phyloP scores from a whole-genome alignment of 2,888 invertebrate genomes.

The Nemotelus nigrinus region DNA sequence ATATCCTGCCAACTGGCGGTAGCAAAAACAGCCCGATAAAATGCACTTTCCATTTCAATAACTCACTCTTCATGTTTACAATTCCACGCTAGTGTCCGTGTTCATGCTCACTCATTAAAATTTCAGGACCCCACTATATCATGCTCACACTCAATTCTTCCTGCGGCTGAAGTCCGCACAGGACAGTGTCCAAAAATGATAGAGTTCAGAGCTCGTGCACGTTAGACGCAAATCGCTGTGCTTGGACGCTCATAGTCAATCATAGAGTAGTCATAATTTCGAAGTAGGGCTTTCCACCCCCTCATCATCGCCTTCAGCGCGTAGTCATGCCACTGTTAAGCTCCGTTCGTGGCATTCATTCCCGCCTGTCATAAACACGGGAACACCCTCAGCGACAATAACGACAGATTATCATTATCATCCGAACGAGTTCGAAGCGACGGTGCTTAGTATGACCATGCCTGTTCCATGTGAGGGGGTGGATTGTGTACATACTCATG shows the following conservation, averaged over 20 bases:
- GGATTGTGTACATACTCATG: constrained; percentile 33
- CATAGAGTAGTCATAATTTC: constrained; percentile 38
- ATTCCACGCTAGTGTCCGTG: neutral
- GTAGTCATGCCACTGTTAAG: neutral
- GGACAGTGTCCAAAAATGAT: constrained; percentile 39
- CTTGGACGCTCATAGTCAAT: constrained; percentile 35
- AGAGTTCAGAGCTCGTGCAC: constrained; percentile 23
- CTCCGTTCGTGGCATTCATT: constrained; percentile 18
- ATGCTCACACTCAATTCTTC: constrained; percentile 37
- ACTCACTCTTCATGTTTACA: neutral
- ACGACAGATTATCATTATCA: constrained; percentile 43
- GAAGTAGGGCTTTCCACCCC: constrained; percentile 14
- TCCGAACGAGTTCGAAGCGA: constrained; percentile 29
- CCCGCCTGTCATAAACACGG: constrained; percentile 40
- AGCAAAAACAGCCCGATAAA: neutral
- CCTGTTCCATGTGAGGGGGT: constrained; percentile 34
- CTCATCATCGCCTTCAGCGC: neutral
- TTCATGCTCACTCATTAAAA: constrained; percentile 32
- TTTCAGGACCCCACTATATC: constrained; percentile 32
- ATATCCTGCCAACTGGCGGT: too few species aligned
- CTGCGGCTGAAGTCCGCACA: neutral
- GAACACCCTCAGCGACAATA: constrained; percentile 43
- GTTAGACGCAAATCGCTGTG: constrained; percentile 23
- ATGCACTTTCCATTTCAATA: constrained; percentile 39
- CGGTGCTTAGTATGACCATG: constrained; percentile 4